Conservation (phyloP, 2,797 vertebrate species). For the Enteromius trimaculatus region DNA sequence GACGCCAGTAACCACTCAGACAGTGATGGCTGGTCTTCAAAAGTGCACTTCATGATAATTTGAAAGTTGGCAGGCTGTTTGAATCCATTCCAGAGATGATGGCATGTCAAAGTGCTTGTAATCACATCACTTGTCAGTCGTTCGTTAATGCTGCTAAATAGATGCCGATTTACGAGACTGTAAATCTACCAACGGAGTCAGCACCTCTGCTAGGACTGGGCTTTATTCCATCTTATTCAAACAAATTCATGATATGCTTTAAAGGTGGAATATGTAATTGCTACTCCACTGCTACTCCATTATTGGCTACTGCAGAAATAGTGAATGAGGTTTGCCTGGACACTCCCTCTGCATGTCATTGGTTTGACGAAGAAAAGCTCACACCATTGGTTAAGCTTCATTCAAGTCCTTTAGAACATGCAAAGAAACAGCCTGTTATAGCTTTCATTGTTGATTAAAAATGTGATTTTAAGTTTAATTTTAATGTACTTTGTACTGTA, state of each 20-base stretch:
- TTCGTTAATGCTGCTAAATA: conserved; percentile 32
- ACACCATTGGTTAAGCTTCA: neutral
- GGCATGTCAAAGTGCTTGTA: conserved; percentile 47
- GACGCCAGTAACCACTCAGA: conserved; percentile 21
- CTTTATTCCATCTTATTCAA: neutral
- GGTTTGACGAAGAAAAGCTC: neutral
- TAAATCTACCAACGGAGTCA: conserved; percentile 8
- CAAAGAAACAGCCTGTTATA: neutral
- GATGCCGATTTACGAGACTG: neutral
- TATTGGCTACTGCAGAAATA: neutral
- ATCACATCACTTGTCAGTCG: conserved; percentile 35
- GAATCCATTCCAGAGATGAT: conserved; percentile 40
- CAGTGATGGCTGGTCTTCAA: conserved; percentile 17
- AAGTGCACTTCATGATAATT: conserved; percentile 47
- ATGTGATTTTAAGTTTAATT: neutral
- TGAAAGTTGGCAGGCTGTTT: conserved; percentile 32
- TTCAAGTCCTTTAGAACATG: neutral
- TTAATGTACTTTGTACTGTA: neutral
- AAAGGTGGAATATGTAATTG: neutral
- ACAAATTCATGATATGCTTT: neutral
- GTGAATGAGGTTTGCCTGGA: neutral
- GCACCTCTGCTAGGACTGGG: neutral
- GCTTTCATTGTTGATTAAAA: neutral
- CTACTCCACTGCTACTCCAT: neutral
- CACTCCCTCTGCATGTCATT: neutral